A percentile compares a stretch with the other conserved stretches of the same genome.
Evolutionary conservation across 2,797 vertebrate species (phyloP).

Genomic region (Eulemur rubriventer): DNA sequence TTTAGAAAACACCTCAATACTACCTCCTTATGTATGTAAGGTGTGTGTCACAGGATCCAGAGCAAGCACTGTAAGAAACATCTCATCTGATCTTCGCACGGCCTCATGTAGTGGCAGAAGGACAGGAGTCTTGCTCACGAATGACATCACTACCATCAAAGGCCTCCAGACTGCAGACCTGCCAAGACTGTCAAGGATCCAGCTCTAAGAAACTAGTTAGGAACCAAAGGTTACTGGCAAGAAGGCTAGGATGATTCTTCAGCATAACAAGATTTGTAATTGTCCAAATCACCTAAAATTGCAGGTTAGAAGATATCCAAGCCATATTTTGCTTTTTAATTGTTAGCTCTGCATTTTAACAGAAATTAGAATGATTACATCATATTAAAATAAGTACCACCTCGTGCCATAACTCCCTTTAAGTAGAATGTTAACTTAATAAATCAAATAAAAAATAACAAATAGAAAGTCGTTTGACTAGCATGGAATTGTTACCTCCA

Average conservation of each 20-base stretch:
- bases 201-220: neutral
- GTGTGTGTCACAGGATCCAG: neutral
- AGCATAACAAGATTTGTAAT: neutral
- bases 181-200: neutral
- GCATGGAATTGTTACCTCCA: neutral
- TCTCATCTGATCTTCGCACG: neutral
- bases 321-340: neutral
- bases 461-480: conserved; percentile 1
- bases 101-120: neutral
- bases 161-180: neutral
- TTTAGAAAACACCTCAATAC: neutral
- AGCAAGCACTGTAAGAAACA: neutral
- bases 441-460: conserved; percentile 35
- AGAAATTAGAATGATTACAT: neutral
- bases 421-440: conserved; percentile 11
- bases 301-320: neutral
- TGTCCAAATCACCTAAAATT: conserved; percentile 20
- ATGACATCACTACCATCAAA: neutral
- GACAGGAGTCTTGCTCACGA: neutral
- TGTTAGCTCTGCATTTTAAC: neutral
- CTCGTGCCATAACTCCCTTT: neutral
- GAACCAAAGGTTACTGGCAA: neutral
- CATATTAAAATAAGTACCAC: conserved; percentile 10
- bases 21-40: neutral
- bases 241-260: neutral